Evolutionary conservation across 2,888 invertebrate genomes (phyloP).

Genomic region (Stegophylla sp.): DNA sequence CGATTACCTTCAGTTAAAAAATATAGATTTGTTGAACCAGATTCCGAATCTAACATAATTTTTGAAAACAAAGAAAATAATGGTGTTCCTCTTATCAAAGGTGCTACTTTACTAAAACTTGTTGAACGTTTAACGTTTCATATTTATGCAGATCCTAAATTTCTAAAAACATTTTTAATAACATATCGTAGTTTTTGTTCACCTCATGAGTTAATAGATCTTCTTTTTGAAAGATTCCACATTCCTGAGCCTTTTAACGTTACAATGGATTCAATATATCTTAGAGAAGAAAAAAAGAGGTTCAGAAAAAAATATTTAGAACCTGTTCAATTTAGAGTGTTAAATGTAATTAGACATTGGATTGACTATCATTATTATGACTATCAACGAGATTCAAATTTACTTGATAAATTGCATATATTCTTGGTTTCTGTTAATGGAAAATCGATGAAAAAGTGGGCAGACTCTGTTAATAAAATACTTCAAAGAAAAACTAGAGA

Average conservation of each 20-base stretch:
- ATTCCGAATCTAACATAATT: constrained; percentile 87
- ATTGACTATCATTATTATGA: constrained; percentile 99
- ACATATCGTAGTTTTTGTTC: constrained; percentile 77
- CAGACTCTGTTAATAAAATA: constrained; percentile 91
- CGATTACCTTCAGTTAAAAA: constrained; percentile 82
- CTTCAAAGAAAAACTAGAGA: constrained; percentile 79
- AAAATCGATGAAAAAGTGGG: constrained; percentile 95
- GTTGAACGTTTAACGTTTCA: constrained; percentile 97
- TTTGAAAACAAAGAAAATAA: constrained; percentile 85
- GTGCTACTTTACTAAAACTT: constrained; percentile 91
- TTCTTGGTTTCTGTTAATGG: constrained; percentile 89
- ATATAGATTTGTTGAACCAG: constrained; percentile 93
- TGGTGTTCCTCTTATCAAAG: constrained; percentile 90
- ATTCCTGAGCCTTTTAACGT: constrained; percentile 80
- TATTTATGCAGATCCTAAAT: constrained; percentile 94
- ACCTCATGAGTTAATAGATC: constrained; percentile 78
- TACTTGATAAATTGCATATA: constrained; percentile 76
- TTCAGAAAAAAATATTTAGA: constrained; percentile 97
- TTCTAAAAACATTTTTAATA: constrained; percentile 95
- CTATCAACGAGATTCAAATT: constrained; percentile 86
- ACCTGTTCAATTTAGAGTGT: constrained; percentile 93
- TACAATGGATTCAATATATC: constrained; percentile 55
- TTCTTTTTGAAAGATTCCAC: constrained; percentile 89
- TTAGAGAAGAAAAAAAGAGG: constrained; percentile 89
- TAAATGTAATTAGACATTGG: constrained; percentile 95